Evolutionary conservation across 2,888 invertebrate genomes (phyloP), one percentile per base, ranked within the genome.

Genomic region (Thyatira batis): DNA sequence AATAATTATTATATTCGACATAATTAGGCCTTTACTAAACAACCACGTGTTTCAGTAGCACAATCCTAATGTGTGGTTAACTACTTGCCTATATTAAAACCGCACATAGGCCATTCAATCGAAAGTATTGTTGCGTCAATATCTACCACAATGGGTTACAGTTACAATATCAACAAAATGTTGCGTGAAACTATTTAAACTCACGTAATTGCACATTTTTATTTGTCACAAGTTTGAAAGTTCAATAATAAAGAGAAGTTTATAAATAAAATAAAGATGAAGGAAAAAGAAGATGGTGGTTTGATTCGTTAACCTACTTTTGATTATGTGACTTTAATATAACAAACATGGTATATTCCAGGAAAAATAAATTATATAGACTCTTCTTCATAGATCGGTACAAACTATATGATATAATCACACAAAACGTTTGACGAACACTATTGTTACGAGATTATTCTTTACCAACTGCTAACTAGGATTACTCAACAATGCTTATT

Each of bases 351-450:
- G 20, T 23, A 45, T 45, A 11, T 25, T 25, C 4, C 25, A 28
- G 48, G 3, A 10, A 20, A 27, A 27, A 48, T 6, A 10, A 45
- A 25, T 25, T 17, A 17, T 21, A 13, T 17, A 25, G n/a, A 27
- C 10, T 27, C 46, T 27, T 17, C 10, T 9, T 10, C 27, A n/a
- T 11, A 25, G 45, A 17, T 23, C 1, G 48, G 27, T 27, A 17
- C 48, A 20, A 17, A 48, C 20, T 48, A n/a, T 27, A 48, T 27
- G 48, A 48, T 48, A 48, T 48, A 27, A 48, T 48, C 48, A 48
- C 48, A 48, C 48, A 13, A 48, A 27, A 27, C 9, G 20, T 48
- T 27, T 48, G 39, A 39, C 39, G 39, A 17, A 27, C 48, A 48
- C 48, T 27, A 48, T 48, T 48, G 48, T 48, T 48, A 27, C 48